Percentiles rank a stretch among this genome's conserved stretches.
Evolutionary conservation across 2,797 vertebrate species (phyloP).

Genomic region (Cottoperca gobio): DNA sequence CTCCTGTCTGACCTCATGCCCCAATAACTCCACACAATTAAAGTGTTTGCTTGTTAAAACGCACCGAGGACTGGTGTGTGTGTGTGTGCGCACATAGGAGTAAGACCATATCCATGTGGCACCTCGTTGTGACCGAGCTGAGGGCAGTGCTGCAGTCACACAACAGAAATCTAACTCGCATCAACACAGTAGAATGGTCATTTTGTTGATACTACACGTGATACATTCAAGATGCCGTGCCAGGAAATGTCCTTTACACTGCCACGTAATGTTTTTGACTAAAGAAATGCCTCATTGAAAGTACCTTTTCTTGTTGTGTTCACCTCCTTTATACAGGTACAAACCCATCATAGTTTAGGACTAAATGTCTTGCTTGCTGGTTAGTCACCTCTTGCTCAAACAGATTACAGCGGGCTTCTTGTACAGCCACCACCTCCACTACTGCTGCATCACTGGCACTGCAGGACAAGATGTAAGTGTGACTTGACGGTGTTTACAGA

Average conservation of each 20-base stretch:
- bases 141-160: conserved; percentile 52
- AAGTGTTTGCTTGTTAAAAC: conserved; percentile 43
- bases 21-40: conserved; percentile 56
- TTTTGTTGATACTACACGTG: conserved; percentile 32
- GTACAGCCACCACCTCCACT: background rate
- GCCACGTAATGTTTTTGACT: background rate
- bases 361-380: background rate
- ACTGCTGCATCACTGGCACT: background rate
- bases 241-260: conserved; percentile 9
- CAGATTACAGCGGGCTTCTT: background rate
- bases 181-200: conserved; percentile 44
- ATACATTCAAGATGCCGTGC: conserved; percentile 13
- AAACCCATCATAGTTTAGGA: background rate
- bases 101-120: conserved; percentile 31
- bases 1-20: conserved; percentile 67
- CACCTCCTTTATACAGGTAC: background rate
- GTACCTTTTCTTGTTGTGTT: background rate
- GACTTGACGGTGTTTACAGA: conserved; percentile 32
- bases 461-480: background rate
- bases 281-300: background rate
- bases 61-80: background rate
- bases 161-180: conserved; percentile 46
- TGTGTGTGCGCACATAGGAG: background rate
- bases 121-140: conserved; percentile 53
- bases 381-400: background rate